A percentile compares a stretch with the other conserved stretches of the same genome.
Conservation (phyloP, 2,888 invertebrate species). For the Erpobdella octoculata region DNA sequence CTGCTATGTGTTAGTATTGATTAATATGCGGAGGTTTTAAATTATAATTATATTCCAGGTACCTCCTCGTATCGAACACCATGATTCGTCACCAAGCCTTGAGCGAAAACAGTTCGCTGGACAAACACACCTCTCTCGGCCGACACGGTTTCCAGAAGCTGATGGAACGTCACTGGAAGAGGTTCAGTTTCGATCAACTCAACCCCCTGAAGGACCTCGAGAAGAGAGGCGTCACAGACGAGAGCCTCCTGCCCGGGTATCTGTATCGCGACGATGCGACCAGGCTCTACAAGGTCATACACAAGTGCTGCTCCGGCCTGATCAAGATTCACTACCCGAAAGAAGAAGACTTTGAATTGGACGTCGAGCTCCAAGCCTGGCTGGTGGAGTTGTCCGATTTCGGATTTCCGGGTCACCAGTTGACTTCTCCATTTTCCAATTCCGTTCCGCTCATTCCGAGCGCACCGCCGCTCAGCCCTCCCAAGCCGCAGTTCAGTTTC, state of each 20-base stretch:
- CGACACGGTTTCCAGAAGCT: slow-evolving; percentile 27
- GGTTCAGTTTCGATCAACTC: slow-evolving; percentile 34
- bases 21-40: no score
- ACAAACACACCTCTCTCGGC: slow-evolving; percentile 36
- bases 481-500: neutral
- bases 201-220: slow-evolving; percentile 24
- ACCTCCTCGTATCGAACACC: slow-evolving; percentile 34
- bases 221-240: slow-evolving; percentile 26
- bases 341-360: slow-evolving; percentile 5
- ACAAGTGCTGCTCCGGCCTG: slow-evolving; percentile 22
- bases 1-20: no score
- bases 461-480: neutral
- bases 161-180: slow-evolving; percentile 27
- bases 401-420: slow-evolving; percentile 20
- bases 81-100: slow-evolving; percentile 33
- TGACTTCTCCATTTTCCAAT: neutral
- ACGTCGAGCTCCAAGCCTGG: slow-evolving; percentile 16
- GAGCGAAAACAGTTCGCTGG: slow-evolving; percentile 33
- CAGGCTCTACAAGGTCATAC: slow-evolving; percentile 32
- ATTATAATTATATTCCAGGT: slow-evolving; percentile 31
- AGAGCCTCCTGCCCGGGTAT: slow-evolving; percentile 32
- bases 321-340: slow-evolving; percentile 7
- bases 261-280: slow-evolving; percentile 36
- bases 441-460: neutral
- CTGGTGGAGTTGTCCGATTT: neutral